Evolutionary conservation across 2,888 invertebrate genomes (phyloP), one percentile per base, ranked within the genome.

Genomic region (Lepidonotus clava): DNA sequence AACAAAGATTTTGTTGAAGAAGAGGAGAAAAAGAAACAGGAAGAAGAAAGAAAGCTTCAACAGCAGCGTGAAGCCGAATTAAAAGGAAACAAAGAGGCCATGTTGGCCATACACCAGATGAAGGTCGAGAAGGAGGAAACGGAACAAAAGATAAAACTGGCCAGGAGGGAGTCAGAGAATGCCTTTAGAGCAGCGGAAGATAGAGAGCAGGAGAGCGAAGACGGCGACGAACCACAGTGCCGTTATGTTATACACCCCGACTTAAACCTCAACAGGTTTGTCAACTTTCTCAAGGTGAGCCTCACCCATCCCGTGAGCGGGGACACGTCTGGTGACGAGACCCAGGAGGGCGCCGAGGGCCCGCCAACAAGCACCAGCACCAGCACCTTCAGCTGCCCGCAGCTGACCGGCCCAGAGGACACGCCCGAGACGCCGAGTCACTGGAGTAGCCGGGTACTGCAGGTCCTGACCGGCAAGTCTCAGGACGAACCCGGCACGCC

Each of bases 1-100:
- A 80, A 80, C 14, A 80, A 80, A 41, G 80, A 80, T 18, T n/a
- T 46, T n/a, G 5, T 32, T 11, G n/a, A 80, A 80, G 46, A 80
- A 4, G 80, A 80, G 24, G 41, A 46, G 51, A 51, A 76, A 76
- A 36, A 32, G 41, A 8, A 80, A 18, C 1, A 46, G 28, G 28
- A 41, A 80, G 6, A 41, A 32, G n/a, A 14, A 2, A 46, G 46
- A 0, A 80, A 80, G 51, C 5, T 14, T 5, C 41, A 28, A 46
- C 41, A n/a, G 24, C 80, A 41, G 6, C 34, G 14, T 80, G 80
- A 80, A 28, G 80, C 46, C 4, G 80, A 80, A 24, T 5, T 8
- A 32, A 51, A 80, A 18, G 80, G 28, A 41, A 80, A 51, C 11
- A 46, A 80, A 24, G 80, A 80, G 32, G 80, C 80, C 2, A 21